Conservation (phyloP, 2,888 invertebrate species). For the Copidosoma aretas region DNA sequence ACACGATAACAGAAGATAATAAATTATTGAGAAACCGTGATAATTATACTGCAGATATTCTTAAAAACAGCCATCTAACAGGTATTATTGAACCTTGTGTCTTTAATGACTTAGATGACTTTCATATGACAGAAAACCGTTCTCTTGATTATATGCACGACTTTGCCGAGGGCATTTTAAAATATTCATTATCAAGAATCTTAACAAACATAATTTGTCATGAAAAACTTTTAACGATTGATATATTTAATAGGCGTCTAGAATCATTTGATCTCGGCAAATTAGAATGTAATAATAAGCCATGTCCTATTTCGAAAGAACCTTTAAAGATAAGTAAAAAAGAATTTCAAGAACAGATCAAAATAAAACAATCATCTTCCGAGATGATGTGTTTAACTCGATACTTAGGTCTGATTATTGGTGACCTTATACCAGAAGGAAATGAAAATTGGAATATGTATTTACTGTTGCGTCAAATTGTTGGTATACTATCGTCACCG, state of each 20-base stretch:
- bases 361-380: conserved; percentile 34
- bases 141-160: too few relatives aligned
- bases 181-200: too few relatives aligned
- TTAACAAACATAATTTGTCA: too few relatives aligned
- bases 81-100: not conserved
- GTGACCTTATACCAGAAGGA: conserved; percentile 17
- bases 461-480: conserved; percentile 28
- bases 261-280: too few relatives aligned
- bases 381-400: conserved; percentile 31
- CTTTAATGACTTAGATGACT: not conserved
- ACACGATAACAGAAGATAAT: conserved; percentile 1
- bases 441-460: conserved; percentile 35
- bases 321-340: too few relatives aligned
- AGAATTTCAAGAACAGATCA: not conserved
- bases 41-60: not conserved
- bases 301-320: too few relatives aligned
- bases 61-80: not conserved
- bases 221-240: too few relatives aligned
- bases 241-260: too few relatives aligned
- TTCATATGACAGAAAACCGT: not conserved
- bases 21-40: not conserved
- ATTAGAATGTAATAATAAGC: too few relatives aligned
- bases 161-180: too few relatives aligned
- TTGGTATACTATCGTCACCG: conserved; percentile 29
- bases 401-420: conserved; percentile 37